phyloP scores from a whole-genome alignment of 2,113 vertebrate species.

The Toxostoma redivivum region DNA sequence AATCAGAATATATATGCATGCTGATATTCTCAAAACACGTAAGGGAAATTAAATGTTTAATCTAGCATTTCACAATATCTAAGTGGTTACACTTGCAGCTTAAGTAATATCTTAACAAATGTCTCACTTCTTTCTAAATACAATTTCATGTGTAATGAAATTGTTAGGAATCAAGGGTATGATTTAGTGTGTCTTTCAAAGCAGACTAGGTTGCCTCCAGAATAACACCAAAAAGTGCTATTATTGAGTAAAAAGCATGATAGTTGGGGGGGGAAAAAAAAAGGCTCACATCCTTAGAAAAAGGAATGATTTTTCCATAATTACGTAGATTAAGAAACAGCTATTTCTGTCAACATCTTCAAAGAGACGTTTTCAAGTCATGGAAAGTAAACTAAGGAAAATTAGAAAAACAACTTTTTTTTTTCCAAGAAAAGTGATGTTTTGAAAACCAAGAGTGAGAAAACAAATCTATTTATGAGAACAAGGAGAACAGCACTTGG shows the following conservation, averaged over 20 bases:
- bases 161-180: neutral
- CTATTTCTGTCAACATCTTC: neutral
- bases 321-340: neutral
- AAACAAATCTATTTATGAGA: neutral
- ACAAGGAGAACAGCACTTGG: neutral
- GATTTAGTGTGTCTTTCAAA: neutral
- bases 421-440: neutral
- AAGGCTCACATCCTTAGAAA: neutral
- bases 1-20: neutral
- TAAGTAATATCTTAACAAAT: neutral
- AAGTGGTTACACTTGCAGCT: neutral
- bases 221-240: neutral
- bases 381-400: neutral
- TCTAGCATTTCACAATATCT: neutral
- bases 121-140: neutral
- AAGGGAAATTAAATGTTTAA: neutral
- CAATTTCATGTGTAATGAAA: neutral
- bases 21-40: neutral
- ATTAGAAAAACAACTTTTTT: neutral
- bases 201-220: neutral
- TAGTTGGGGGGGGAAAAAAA: neutral
- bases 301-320: neutral
- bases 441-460: neutral
- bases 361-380: neutral
- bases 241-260: neutral